Evolutionary conservation across 2,797 vertebrate genomes (phyloP).

Genomic region (Chromis chromis): DNA sequence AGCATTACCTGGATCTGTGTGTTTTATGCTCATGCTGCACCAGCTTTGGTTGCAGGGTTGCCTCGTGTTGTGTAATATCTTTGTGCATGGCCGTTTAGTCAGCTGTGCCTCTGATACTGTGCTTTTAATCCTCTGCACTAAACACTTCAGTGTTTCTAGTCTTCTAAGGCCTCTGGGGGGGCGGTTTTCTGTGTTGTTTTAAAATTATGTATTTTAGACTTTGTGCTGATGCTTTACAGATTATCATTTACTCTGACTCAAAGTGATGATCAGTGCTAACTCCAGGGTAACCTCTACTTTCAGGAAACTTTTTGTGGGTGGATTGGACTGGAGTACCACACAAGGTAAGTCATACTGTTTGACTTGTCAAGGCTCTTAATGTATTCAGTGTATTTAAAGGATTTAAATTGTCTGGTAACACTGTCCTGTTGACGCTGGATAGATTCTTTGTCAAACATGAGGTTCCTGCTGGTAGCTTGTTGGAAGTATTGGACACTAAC

Average conservation of each 20-base stretch:
- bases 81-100: constrained; percentile 55
- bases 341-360: constrained; percentile 88
- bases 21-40: constrained; percentile 34
- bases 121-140: constrained; percentile 6
- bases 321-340: constrained; percentile 99
- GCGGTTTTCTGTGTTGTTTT: background rate
- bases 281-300: constrained; percentile 55
- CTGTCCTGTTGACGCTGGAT: background rate
- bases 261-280: constrained; percentile 1
- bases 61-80: constrained; percentile 59
- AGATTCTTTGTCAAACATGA: constrained; percentile 22
- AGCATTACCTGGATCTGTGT: constrained; percentile 14
- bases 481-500: background rate
- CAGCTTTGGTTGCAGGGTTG: constrained; percentile 39
- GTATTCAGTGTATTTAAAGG: background rate
- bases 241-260: background rate
- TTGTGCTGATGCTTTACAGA: background rate
- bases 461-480: background rate
- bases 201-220: background rate
- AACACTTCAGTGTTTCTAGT: background rate
- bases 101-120: constrained; percentile 31
- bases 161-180: background rate
- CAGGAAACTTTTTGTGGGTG: constrained; percentile 99
- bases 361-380: constrained; percentile 8
- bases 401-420: background rate